phyloP scores from a whole-genome alignment of 2,888 invertebrate genomes.

The Mesorhabditis sp. region DNA sequence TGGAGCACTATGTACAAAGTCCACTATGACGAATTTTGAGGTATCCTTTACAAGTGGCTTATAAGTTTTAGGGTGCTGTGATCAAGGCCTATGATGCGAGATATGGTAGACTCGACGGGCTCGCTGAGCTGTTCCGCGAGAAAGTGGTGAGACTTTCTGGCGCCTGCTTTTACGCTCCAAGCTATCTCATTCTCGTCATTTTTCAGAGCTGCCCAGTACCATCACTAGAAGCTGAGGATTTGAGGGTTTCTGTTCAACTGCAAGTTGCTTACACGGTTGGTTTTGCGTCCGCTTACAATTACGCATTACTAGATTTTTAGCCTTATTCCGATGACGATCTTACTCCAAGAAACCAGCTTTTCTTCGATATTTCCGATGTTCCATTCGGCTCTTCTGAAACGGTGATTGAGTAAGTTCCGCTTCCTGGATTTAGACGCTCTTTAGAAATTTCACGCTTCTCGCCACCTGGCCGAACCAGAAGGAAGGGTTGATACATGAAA shows the following conservation, averaged over 20 bases:
- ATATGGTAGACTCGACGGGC: conserved; percentile 65
- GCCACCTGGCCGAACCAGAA: conserved; percentile 28
- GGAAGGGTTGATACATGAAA: conserved; percentile 26
- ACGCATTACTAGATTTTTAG: neutral
- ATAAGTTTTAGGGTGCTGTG: neutral
- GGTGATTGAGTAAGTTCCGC: neutral
- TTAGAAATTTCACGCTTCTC: conserved; percentile 16
- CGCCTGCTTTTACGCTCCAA: too few species aligned
- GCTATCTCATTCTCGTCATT: too few species aligned
- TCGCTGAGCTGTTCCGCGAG: conserved; percentile 82
- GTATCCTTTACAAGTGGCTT: neutral
- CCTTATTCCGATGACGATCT: neutral
- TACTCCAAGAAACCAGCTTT: neutral
- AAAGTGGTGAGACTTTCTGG: conserved; percentile 66
- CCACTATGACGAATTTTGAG: neutral
- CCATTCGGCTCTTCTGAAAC: neutral
- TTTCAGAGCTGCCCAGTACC: conserved; percentile 15
- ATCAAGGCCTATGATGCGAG: neutral
- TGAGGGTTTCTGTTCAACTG: conserved; percentile 19
- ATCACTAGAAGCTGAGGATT: conserved; percentile 16
- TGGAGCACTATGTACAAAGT: neutral
- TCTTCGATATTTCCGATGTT: neutral
- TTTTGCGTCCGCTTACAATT: neutral
- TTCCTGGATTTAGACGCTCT: conserved; percentile 19
- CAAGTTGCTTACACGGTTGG: neutral